Evolutionary conservation across 2,888 invertebrate genomes (phyloP), one percentile per base, ranked within the genome.

Genomic region (Beris chalybata): DNA sequence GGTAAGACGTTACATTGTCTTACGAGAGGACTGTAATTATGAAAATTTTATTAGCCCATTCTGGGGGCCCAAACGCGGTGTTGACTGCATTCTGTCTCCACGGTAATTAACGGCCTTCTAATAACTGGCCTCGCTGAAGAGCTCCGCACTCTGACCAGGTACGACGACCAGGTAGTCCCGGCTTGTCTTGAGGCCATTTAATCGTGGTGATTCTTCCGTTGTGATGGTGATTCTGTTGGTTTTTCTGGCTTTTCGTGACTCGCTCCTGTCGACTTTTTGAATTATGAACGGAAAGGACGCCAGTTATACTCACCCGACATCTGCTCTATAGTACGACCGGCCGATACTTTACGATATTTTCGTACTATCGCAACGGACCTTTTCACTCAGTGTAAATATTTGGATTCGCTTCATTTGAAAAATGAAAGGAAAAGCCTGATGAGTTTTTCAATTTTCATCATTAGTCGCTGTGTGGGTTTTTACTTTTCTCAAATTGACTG

Each of bases 21-120:
- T 61, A 22, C 15, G 56, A 53, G 47, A 45, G 15, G 22, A 22
- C 65, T 55, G 30, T 65, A 56, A 65, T 65, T 65, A 65, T 50
- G n/a, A 30, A 48, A 56, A 22, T 56, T 65, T 65, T 65, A 65
- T 65, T 65, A 48, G 65, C 65, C 47, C 13, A 9, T 38, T 22
- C 47, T 3, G 32, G 2, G 38, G n/a, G 38, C 52, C 52, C 38
- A 5, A 38, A 38, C 61, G 52, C 61, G 55, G 65, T 65, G 65
- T 65, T 55, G 65, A 56, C 30, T 13, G 31, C 48, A 45, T 47
- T 66, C 53, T 59, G 66, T 66, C 66, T 66, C 59, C 66, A 59
- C 45, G 59, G 54, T 59, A 66, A 66, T 66, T 66, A 66, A 66
- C 58, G 32, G 5, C 48, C 50, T 47, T 56, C 53, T 53, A 64